These are phyloP conservation scores for Conops quadrifasciatus DNA, from an alignment of 2,888 invertebrate species.

Conservation along the genomic window DNA sequence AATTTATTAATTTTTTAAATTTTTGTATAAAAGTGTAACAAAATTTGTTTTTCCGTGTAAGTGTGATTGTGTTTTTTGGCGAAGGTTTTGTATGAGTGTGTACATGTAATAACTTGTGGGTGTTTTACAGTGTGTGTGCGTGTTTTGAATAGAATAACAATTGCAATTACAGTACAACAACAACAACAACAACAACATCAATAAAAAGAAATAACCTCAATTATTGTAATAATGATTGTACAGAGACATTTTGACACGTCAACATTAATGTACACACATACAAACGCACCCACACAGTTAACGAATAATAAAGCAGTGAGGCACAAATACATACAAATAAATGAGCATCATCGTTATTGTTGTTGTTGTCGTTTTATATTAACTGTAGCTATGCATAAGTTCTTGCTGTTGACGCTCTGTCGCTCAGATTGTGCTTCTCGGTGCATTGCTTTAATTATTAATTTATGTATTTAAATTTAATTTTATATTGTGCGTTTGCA, in stretches of 20 bases:
- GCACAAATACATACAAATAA: too few relatives aligned
- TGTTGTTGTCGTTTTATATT: background rate
- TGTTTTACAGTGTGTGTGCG: slow-evolving; percentile 14
- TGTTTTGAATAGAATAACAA: slow-evolving; percentile 26
- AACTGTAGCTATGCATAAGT: background rate
- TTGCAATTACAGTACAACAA: slow-evolving; percentile 32
- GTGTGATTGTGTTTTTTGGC: background rate
- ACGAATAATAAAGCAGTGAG: too few relatives aligned
- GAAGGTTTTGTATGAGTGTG: background rate
- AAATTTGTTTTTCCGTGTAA: too few relatives aligned
- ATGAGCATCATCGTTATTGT: background rate
- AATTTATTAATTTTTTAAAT: too few relatives aligned
- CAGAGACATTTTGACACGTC: background rate
- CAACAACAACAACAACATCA: slow-evolving; percentile 17
- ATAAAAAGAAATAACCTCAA: background rate
- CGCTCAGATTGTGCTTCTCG: background rate
- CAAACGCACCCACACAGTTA: too few relatives aligned
- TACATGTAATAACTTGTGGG: background rate
- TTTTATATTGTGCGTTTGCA: slow-evolving; percentile 18
- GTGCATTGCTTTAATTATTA: slow-evolving; percentile 15
- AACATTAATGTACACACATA: background rate
- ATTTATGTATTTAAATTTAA: slow-evolving; percentile 34
- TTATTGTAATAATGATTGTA: background rate
- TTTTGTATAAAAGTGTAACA: too few relatives aligned
- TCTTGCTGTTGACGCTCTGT: background rate